These are phyloP conservation scores for Microplitis demolitor DNA, from an alignment of 1,140 invertebrate genomes.

Conservation along the genomic window DNA sequence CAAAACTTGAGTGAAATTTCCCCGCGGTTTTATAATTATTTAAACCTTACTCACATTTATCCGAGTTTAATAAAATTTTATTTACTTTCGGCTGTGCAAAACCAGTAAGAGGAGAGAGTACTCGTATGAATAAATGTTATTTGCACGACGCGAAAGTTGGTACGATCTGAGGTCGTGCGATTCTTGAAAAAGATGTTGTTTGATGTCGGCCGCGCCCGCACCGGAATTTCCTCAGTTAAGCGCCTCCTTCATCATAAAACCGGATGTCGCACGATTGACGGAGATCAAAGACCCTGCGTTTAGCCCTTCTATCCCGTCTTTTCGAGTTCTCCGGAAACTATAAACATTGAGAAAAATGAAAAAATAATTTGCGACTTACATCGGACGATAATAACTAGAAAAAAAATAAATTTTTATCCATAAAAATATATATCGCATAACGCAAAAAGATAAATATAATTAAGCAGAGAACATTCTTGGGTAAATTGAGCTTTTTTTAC, in stretches of 20 bases:
- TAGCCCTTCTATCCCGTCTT: neutral
- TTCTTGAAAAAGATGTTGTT: neutral
- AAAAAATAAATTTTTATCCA: neutral
- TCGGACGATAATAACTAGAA: neutral
- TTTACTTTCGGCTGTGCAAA: no score
- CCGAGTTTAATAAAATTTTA: no score
- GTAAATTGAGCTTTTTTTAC: slow-evolving; percentile 45
- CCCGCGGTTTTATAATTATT: no score
- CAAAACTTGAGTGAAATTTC: no score
- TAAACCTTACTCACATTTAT: no score
- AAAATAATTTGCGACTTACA: neutral
- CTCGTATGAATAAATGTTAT: neutral
- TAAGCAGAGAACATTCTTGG: slow-evolving; percentile 47
- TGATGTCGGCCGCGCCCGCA: neutral
- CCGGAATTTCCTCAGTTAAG: neutral
- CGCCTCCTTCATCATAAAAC: neutral
- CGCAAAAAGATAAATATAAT: slow-evolving; percentile 11
- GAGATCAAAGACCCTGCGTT: neutral
- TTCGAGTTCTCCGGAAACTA: neutral
- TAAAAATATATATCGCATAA: neutral
- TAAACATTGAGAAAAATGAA: neutral
- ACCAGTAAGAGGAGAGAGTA: neutral
- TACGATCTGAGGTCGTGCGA: neutral
- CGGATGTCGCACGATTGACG: neutral
- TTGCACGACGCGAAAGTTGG: neutral